Evolutionary conservation across 2,888 invertebrate genomes (phyloP), one percentile per base, ranked within the genome.

Genomic region (Dasypogon diadema): DNA sequence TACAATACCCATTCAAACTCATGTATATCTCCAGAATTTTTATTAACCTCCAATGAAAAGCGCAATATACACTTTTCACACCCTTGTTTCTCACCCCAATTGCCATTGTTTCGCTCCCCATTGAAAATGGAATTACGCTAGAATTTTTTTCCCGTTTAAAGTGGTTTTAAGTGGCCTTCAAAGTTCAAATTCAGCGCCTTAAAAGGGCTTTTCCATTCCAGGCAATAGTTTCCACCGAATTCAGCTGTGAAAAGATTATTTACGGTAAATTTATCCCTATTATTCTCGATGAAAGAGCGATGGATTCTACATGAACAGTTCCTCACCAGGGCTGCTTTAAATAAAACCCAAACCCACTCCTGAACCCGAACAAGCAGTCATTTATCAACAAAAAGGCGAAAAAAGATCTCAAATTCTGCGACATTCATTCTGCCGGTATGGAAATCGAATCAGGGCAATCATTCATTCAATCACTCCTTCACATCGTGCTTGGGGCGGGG

Each of bases 201-300:
- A 12, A 12, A 42, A 42, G 12, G 42, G 12, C 42, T 0, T 42
- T 60, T 37, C 60, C 14, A 34, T 60, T 34, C 37, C 16, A 60
- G 14, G 5, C 24, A 37, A n/a, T 37, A 21, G 51, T 58, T 58
- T 58, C 58, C 22, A 22, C 46, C 46, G 37, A 65, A 21, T 46
- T 46, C 22, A 65, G 14, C 46, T 65, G 46, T 65, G 46, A 37
- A 37, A 21, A 16, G 65, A 65, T 65, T 65, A 65, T 24, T 65
- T 46, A 65, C 65, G 46, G 37, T 65, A 65, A 65, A 65, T 65
- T 65, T 65, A 65, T 65, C 26, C 65, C 65, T 65, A 46, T 46
- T 65, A 46, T 48, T 24, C 46, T 65, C 65, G 46, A 46, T 46
- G 26, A 46, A 14, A 65, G 48, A 65, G 24, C 24, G 65, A 48